These are phyloP conservation scores for Flexamia atlantica DNA, from an alignment of 2,888 invertebrate species.

Conservation along the genomic window DNA sequence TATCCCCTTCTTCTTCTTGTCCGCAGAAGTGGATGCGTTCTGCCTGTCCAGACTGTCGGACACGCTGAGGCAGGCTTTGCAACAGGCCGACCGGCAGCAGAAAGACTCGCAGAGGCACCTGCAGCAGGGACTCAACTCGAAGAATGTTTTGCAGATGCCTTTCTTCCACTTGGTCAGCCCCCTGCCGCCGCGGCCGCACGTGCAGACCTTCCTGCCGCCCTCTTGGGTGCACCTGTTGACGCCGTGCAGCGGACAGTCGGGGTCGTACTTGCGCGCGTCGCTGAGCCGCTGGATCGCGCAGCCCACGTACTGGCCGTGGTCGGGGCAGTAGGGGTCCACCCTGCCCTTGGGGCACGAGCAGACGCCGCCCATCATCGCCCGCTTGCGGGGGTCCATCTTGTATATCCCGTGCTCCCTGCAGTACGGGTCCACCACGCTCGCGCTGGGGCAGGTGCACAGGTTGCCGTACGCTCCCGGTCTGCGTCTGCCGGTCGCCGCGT, in stretches of 20 bases:
- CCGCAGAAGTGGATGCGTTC: not conserved
- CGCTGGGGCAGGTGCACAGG: constrained; percentile 24
- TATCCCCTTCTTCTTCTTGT: not conserved
- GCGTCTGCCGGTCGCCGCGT: not conserved
- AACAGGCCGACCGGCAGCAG: constrained; percentile 23
- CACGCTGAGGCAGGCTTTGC: not conserved
- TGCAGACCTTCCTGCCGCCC: not conserved
- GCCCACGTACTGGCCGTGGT: constrained; percentile 17
- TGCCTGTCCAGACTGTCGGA: not conserved
- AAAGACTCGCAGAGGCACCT: constrained; percentile 8
- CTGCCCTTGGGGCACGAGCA: constrained; percentile 1
- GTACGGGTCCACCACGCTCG: constrained; percentile 4
- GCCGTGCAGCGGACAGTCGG: constrained; percentile 20
- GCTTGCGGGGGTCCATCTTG: not conserved
- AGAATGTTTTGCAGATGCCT: constrained; percentile 8
- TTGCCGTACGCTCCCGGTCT: not conserved
- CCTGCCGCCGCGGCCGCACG: not conserved
- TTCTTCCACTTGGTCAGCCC: not conserved
- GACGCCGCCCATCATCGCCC: not conserved
- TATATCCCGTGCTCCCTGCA: constrained; percentile 36
- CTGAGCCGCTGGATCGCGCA: not conserved
- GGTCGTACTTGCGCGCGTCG: not conserved
- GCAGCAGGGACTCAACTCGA: constrained; percentile 17
- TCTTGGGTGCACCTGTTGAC: not conserved
- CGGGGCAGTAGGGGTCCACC: constrained; percentile 16